Evolutionary conservation across 2,888 invertebrate genomes (phyloP).

Genomic region (Clusia tigrina): DNA sequence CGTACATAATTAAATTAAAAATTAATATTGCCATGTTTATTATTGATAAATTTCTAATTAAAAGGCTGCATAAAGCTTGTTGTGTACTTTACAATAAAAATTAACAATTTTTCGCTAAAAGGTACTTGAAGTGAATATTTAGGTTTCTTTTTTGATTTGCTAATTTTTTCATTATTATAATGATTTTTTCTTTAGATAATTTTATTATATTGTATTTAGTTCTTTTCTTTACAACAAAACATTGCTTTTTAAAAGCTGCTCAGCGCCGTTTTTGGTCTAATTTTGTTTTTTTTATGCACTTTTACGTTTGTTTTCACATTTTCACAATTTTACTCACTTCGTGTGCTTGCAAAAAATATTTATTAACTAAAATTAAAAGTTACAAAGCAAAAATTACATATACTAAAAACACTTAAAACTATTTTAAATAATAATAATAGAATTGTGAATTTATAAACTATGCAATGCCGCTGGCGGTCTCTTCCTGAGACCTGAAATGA

Average conservation of each 20-base stretch:
- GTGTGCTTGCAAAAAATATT: not conserved
- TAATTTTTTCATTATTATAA: constrained; percentile 2
- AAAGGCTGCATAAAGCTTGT: constrained; percentile 26
- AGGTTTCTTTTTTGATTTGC: constrained; percentile 19
- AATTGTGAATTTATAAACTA: too few relatives aligned
- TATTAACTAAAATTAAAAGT: not conserved
- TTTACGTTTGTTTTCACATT: constrained; percentile 3
- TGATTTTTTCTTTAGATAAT: not conserved
- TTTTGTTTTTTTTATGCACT: constrained; percentile 20
- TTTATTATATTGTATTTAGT: constrained; percentile 21
- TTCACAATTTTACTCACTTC: not conserved
- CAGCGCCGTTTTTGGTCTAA: constrained; percentile 13
- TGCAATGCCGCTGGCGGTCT: too few relatives aligned
- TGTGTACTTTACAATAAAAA: constrained; percentile 21
- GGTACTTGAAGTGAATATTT: constrained; percentile 58
- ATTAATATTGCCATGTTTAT: constrained; percentile 7
- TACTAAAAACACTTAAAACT: too few relatives aligned
- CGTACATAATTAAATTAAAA: not conserved
- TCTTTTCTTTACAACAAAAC: too few relatives aligned
- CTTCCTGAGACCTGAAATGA: too few relatives aligned
- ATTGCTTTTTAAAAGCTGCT: too few relatives aligned
- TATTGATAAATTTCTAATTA: constrained; percentile 8
- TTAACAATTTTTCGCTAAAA: constrained; percentile 44
- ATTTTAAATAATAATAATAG: too few relatives aligned
- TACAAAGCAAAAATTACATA: not conserved